Evolutionary conservation across 2,888 invertebrate genomes (phyloP).

Genomic region (Acleris holmiana): DNA sequence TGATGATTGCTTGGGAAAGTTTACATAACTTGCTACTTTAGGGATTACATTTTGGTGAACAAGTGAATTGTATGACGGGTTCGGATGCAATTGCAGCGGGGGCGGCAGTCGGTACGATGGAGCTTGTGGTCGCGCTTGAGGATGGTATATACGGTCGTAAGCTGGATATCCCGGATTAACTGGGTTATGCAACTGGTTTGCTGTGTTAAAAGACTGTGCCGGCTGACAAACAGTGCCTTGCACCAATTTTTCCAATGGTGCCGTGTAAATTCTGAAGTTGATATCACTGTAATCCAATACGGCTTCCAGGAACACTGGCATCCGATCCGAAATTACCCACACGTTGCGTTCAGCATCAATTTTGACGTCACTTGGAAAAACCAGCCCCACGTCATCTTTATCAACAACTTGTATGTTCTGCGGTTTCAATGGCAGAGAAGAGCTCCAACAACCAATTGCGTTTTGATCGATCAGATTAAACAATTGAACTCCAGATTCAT

Average conservation of each 20-base stretch:
- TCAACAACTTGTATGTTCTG: slow-evolving; percentile 89
- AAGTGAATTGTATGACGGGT: slow-evolving; percentile 41
- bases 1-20: slow-evolving; percentile 50
- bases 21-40: slow-evolving; percentile 50
- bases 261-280: slow-evolving; percentile 90
- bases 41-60: slow-evolving; percentile 46
- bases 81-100: slow-evolving; percentile 27
- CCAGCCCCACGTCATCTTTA: slow-evolving; percentile 89
- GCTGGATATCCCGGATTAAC: background rate
- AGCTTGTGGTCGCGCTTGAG: slow-evolving; percentile 3
- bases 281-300: slow-evolving; percentile 89
- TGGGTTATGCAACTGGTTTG: slow-evolving; percentile 5
- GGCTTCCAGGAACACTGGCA: slow-evolving; percentile 90
- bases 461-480: slow-evolving; percentile 92
- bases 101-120: slow-evolving; percentile 11
- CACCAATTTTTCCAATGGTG: slow-evolving; percentile 86
- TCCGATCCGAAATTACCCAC: slow-evolving; percentile 93
- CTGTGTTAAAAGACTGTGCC: slow-evolving; percentile 19
- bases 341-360: slow-evolving; percentile 88
- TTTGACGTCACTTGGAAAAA: slow-evolving; percentile 92
- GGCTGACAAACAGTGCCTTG: slow-evolving; percentile 90
- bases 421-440: slow-evolving; percentile 85
- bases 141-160: slow-evolving; percentile 3
- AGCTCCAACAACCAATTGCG: slow-evolving; percentile 93
- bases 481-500: slow-evolving; percentile 89